Evolutionary conservation across 2,888 invertebrate genomes (phyloP).

Genomic region (Hirtodrosophila trivittata): DNA sequence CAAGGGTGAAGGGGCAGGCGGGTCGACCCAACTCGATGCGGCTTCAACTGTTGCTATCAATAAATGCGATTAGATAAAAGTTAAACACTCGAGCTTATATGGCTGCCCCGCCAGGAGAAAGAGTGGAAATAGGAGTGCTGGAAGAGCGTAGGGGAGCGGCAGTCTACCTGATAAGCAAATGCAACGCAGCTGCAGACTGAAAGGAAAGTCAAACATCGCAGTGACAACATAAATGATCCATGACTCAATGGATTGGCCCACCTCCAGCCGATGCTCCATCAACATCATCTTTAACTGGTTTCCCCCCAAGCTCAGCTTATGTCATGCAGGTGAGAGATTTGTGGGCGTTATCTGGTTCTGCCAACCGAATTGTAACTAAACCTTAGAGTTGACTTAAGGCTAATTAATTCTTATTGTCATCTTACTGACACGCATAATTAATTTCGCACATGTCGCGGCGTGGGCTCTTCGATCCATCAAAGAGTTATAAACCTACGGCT

Average conservation of each 20-base stretch:
- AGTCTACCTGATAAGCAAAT: conserved; percentile 28
- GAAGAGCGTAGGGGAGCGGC: too few relatives aligned
- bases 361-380: conserved; percentile 24
- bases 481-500: not conserved
- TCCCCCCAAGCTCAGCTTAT: conserved; percentile 30
- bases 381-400: conserved; percentile 36
- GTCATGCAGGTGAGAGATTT: conserved; percentile 38
- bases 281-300: not conserved
- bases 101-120: conserved; percentile 36
- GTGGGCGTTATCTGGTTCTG: conserved; percentile 31
- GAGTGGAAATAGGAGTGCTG: conserved; percentile 6
- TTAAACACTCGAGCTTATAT: conserved; percentile 48
- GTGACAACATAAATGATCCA: not conserved
- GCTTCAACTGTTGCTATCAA: conserved; percentile 63
- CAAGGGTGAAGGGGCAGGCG: conserved; percentile 12
- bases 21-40: conserved; percentile 34
- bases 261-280: not conserved
- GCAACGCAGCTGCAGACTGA: conserved; percentile 17
- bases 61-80: conserved; percentile 70
- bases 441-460: conserved; percentile 49
- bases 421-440: conserved; percentile 59
- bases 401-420: conserved; percentile 64
- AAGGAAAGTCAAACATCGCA: conserved; percentile 3
- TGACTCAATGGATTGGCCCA: conserved; percentile 19
- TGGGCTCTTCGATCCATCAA: conserved; percentile 42